Percentiles rank a stretch among this genome's conserved stretches.
Conservation (phyloP, 1,140 invertebrate genomes). For the Drosophila lini region DNA sequence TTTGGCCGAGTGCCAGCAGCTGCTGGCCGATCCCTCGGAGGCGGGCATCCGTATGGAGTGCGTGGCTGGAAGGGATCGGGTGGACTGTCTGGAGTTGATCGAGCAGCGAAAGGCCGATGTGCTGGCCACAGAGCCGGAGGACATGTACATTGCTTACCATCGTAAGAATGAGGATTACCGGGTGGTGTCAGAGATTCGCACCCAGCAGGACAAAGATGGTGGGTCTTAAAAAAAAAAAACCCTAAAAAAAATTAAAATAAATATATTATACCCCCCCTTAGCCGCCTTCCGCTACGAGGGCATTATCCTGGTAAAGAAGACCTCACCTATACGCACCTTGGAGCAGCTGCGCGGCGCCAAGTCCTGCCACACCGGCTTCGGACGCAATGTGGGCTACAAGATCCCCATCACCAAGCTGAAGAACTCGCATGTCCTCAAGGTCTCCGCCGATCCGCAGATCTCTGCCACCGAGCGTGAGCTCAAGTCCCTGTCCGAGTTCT, state of each 20-base stretch:
- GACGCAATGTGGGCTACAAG: constrained; percentile 92
- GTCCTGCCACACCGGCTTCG: constrained; percentile 92
- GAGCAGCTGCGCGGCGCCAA: constrained; percentile 89
- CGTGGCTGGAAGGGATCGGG: constrained; percentile 88
- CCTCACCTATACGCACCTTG: constrained; percentile 87
- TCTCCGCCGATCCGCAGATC: constrained; percentile 88
- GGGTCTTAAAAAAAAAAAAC: too few relatives aligned
- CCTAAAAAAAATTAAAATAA: too few relatives aligned
- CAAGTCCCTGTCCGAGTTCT: constrained; percentile 89
- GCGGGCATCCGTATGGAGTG: constrained; percentile 88
- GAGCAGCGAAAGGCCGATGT: constrained; percentile 91
- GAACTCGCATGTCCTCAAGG: constrained; percentile 88
- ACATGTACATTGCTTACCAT: constrained; percentile 91
- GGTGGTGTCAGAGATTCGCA: constrained; percentile 89
- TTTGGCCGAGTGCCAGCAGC: constrained; percentile 87
- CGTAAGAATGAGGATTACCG: constrained; percentile 87
- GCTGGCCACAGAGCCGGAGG: constrained; percentile 91
- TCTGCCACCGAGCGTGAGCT: constrained; percentile 91
- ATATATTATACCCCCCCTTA: constrained; percentile 50
- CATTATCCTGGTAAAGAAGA: constrained; percentile 90
- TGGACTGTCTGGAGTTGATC: constrained; percentile 91
- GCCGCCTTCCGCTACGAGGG: constrained; percentile 91
- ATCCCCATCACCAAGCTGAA: constrained; percentile 90
- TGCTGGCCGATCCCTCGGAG: constrained; percentile 87
- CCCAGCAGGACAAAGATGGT: constrained; percentile 85